Base-by-base conservation (phyloP, 2,797 vertebrate species). In the Pseudopleuronectes americanus region DNA sequence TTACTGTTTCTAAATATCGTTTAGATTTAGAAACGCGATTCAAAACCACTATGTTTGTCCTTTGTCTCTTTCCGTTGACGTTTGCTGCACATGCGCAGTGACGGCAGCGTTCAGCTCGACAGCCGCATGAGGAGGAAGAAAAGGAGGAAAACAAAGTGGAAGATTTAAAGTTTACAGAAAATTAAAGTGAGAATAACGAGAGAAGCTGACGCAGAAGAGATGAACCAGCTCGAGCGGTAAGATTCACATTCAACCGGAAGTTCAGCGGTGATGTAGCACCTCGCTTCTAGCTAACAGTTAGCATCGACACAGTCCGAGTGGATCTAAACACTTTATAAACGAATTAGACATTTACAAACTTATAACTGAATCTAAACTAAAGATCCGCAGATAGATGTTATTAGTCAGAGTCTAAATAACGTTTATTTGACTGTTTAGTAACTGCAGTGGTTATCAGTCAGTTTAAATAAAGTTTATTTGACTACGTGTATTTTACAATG, bases 161-260 rank as follows among this genome's bases (percentile, higher is more conserved):
- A 58, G 10, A 21, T 8, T 24, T 12, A 47, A 13, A 24, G 17
- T 45, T 45, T 16, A 6, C 19, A 19, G 43, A 45, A 12, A 9
- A 17, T 3, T 23, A 4, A 4, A 4, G 3, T 4, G 17, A 23
- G 21, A 56, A 8, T 33, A 5, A 17, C 3, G 1, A n/a, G 31
- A 63, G 58, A 3, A 12, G 56, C 16, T 8, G 17, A 45, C 14
- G 2, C 43, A 5, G 43, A 63, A 36, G 48, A 19, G 3, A 84
- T 80, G 81, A 69, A 75, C 71, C 81, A 59, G 49, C 47, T 57
- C 49, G 71, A 78, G 57, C 45, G 78, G 81, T 84, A 57, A 73
- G 78, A 66, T 8, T 6, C 16, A 16, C 4, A n/a, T 8, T 26
- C 0, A 23, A 1, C 45, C 22, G 23, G 41, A 0, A 31, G 26